Percentiles rank a stretch among this genome's conserved stretches.
phyloP scores from a whole-genome alignment of 2,113 vertebrate genomes.

The Macroglossus sobrinus region DNA sequence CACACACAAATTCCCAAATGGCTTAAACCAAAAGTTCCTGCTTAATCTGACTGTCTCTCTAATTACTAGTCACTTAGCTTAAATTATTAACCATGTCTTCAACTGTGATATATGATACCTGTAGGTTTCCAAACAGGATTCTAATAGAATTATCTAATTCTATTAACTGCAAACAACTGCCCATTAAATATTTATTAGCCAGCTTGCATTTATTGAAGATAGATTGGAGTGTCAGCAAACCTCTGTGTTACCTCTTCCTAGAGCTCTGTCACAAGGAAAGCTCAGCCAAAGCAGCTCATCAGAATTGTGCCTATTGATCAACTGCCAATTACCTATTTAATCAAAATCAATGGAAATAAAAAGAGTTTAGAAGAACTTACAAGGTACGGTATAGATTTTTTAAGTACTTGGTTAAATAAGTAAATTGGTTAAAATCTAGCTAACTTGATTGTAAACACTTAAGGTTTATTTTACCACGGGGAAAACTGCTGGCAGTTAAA shows the following conservation, averaged over 20 bases:
- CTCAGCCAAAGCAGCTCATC: constrained; percentile 71
- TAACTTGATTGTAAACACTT: constrained; percentile 74
- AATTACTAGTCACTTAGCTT: constrained; percentile 85
- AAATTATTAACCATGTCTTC: constrained; percentile 85
- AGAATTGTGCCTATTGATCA: constrained; percentile 79
- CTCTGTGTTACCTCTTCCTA: constrained; percentile 65
- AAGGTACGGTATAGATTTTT: constrained; percentile 72
- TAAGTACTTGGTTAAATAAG: constrained; percentile 74
- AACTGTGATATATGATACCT: constrained; percentile 79
- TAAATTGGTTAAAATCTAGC: constrained; percentile 74
- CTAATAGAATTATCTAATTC: constrained; percentile 88
- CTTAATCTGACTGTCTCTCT: constrained; percentile 78
- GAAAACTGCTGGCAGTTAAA: constrained; percentile 53
- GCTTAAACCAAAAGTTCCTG: constrained; percentile 61
- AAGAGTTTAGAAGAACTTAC: constrained; percentile 74
- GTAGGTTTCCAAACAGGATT: constrained; percentile 81
- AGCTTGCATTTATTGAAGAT: constrained; percentile 80
- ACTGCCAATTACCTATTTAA: constrained; percentile 80
- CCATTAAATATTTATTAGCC: constrained; percentile 86
- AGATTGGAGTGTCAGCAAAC: constrained; percentile 80
- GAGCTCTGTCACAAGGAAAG: constrained; percentile 43
- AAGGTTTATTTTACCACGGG: constrained; percentile 63
- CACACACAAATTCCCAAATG: constrained; percentile 55
- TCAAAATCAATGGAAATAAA: constrained; percentile 79
- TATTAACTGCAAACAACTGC: constrained; percentile 84